These are phyloP conservation scores for Silurus meridionalis DNA, from an alignment of 2,113 vertebrate genomes.

Conservation along the genomic window DNA sequence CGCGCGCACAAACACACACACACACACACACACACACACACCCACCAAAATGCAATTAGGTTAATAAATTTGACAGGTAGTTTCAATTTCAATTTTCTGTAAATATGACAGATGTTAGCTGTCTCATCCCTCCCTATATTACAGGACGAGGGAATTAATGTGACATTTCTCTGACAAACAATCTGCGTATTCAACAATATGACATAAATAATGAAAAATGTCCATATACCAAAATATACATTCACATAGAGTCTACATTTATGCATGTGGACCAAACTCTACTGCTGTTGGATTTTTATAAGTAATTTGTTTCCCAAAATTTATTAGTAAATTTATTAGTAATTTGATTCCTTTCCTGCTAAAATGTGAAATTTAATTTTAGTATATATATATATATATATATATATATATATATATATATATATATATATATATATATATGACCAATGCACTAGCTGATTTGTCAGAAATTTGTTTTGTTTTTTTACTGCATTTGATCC, in stretches of 20 bases:
- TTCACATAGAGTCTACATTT: background rate
- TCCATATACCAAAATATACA: background rate
- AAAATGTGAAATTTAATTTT: background rate
- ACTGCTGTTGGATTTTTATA: background rate
- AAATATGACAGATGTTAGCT: constrained; percentile 1
- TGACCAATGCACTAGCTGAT: background rate
- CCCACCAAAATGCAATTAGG: constrained; percentile 4
- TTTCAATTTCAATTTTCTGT: background rate
- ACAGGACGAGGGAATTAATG: background rate
- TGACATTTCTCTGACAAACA: background rate
- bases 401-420: too few relatives aligned
- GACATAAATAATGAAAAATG: background rate
- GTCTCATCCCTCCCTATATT: too few relatives aligned
- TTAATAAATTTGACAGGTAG: background rate
- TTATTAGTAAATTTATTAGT: background rate
- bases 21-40: constrained; percentile 42
- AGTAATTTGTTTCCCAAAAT: background rate
- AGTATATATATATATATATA: too few relatives aligned
- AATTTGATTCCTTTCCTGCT: background rate
- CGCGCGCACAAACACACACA: constrained; percentile 41
- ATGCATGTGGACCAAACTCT: background rate
- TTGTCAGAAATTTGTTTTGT: background rate
- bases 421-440: too few relatives aligned
- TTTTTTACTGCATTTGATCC: background rate
- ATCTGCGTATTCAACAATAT: background rate